phyloP scores from a whole-genome alignment of 2,888 invertebrate species.

The Hybos culiciformis region DNA sequence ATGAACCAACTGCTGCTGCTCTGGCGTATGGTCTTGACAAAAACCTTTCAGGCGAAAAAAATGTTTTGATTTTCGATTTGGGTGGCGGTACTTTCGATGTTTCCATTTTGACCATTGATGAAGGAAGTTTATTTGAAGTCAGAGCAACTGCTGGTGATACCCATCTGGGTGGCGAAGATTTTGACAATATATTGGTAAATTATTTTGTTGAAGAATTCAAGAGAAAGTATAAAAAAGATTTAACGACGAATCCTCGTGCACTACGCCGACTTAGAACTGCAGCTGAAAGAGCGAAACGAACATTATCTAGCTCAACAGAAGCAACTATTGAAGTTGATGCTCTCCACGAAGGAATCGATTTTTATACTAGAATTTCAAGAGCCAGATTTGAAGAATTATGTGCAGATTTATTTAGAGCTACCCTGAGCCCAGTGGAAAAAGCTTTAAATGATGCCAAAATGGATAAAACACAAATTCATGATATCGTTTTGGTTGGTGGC shows the following conservation, averaged over 20 bases:
- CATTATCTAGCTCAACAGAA: constrained; percentile 64
- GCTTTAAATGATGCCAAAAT: constrained; percentile 59
- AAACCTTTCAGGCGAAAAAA: constrained; percentile 65
- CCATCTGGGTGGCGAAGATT: constrained; percentile 83
- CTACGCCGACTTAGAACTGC: constrained; percentile 55
- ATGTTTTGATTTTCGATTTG: constrained; percentile 51
- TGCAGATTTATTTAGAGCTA: constrained; percentile 52
- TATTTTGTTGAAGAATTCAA: constrained; percentile 79
- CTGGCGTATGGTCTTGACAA: constrained; percentile 85
- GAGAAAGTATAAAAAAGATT: constrained; percentile 56
- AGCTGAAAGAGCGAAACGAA: constrained; percentile 64
- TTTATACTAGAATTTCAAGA: constrained; percentile 51
- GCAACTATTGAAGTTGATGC: constrained; percentile 63
- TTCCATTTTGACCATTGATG: constrained; percentile 85
- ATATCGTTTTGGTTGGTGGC: constrained; percentile 70
- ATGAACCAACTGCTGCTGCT: constrained; percentile 84
- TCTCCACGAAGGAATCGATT: constrained; percentile 54
- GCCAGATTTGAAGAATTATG: constrained; percentile 60
- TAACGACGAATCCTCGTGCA: constrained; percentile 48
- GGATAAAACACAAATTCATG: constrained; percentile 57
- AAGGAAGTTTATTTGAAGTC: constrained; percentile 74
- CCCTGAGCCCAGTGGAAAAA: constrained; percentile 59
- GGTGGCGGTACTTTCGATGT: constrained; percentile 89
- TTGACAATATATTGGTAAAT: constrained; percentile 73
- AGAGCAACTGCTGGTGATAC: constrained; percentile 89